Conservation (phyloP, 2,888 invertebrate genomes). For the Andrena bicolor region DNA sequence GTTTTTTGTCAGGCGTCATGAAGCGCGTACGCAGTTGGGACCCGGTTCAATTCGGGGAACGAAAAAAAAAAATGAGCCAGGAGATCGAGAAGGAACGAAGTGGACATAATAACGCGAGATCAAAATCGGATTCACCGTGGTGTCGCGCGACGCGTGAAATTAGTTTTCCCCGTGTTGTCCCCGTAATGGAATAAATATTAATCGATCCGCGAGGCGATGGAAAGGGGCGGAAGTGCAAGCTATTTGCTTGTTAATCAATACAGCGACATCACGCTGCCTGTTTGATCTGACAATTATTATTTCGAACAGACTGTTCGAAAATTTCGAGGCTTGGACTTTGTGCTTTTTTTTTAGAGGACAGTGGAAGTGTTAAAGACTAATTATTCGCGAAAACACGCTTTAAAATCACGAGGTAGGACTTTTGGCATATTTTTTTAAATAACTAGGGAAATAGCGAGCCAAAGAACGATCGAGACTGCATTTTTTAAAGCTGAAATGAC, state of each 20-base stretch:
- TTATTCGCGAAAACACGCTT: no score
- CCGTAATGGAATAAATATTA: conserved; percentile 60
- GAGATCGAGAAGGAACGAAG: conserved; percentile 36
- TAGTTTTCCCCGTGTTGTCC: conserved; percentile 53
- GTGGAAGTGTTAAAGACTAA: no score
- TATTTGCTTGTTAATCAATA: conserved; percentile 19
- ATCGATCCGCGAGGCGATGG: conserved; percentile 23
- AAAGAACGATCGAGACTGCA: no score
- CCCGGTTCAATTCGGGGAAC: conserved; percentile 53
- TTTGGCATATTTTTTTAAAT: no score
- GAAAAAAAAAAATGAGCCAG: conserved; percentile 8
- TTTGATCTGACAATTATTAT: background rate
- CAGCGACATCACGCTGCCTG: background rate
- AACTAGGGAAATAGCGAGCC: no score
- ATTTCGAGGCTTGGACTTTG: no score
- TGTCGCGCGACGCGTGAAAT: conserved; percentile 65
- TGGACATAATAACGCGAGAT: conserved; percentile 59
- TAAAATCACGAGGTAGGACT: no score
- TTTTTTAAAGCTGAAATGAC: no score
- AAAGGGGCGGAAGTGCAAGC: background rate
- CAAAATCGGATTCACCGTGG: conserved; percentile 61
- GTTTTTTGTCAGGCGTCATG: conserved; percentile 65
- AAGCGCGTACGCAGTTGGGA: conserved; percentile 45
- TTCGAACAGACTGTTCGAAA: background rate
- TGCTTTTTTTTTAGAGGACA: no score